These are phyloP conservation scores for Carettochelys insculpta DNA, from an alignment of 2,113 vertebrate genomes.

Conservation along the genomic window DNA sequence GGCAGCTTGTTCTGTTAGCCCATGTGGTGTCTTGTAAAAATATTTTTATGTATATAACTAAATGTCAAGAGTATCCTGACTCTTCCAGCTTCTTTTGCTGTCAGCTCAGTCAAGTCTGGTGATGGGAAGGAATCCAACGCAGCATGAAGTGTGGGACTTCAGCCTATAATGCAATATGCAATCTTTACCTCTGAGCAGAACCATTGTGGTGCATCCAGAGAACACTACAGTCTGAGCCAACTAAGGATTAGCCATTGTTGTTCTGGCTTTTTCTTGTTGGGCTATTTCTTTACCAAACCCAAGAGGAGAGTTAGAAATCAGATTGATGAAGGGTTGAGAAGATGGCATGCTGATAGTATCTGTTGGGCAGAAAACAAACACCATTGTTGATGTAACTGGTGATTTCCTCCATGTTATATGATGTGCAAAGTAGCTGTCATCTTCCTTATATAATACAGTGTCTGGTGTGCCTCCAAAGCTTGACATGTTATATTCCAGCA, in stretches of 20 bases:
- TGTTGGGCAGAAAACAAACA: not conserved
- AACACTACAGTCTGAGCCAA: constrained; percentile 7
- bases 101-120: constrained; percentile 16
- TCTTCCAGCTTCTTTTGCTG: constrained; percentile 7
- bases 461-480: not conserved
- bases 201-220: constrained; percentile 23
- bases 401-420: not conserved
- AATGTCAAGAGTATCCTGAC: constrained; percentile 26
- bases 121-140: not conserved
- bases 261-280: constrained; percentile 21
- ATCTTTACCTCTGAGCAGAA: constrained; percentile 45
- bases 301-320: constrained; percentile 7
- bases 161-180: constrained; percentile 47
- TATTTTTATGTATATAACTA: constrained; percentile 16
- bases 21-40: constrained; percentile 36
- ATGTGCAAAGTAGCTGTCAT: not conserved
- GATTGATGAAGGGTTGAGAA: not conserved
- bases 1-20: not conserved
- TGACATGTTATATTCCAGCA: not conserved
- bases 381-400: not conserved
- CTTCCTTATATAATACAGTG: not conserved
- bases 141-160: constrained; percentile 9
- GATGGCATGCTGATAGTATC: not conserved
- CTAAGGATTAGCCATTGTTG: constrained; percentile 22
- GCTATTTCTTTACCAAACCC: constrained; percentile 1